Conservation (phyloP, 2,888 invertebrate species). For the Gnatocerus cornutus region DNA sequence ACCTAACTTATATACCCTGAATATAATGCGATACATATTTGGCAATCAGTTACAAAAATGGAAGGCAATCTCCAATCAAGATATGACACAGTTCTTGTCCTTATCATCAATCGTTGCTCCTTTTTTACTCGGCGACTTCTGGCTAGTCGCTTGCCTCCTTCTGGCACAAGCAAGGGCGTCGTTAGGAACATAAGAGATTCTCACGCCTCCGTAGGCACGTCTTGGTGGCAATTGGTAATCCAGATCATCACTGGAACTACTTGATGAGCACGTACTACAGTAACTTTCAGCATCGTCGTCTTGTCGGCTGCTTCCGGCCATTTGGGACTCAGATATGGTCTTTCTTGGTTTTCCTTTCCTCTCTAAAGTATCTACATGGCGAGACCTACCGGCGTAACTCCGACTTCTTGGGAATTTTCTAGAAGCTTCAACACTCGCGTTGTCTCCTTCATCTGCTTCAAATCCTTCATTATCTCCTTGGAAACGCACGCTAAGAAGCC, state of each 20-base stretch:
- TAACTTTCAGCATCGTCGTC: constrained; percentile 84
- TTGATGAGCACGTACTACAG: constrained; percentile 92
- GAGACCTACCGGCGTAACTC: constrained; percentile 73
- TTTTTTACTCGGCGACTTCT: constrained; percentile 67
- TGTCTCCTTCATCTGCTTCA: constrained; percentile 69
- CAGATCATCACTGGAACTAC: constrained; percentile 90
- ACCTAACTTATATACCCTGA: constrained; percentile 56
- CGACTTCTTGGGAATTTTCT: constrained; percentile 72
- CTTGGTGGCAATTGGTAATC: constrained; percentile 90
- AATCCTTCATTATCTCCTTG: constrained; percentile 73
- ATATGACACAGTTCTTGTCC: constrained; percentile 89
- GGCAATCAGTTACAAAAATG: constrained; percentile 55
- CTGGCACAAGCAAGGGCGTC: constrained; percentile 90
- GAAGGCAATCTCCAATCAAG: constrained; percentile 76
- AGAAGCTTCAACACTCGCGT: constrained; percentile 63
- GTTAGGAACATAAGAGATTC: constrained; percentile 95
- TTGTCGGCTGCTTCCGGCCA: constrained; percentile 60
- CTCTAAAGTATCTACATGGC: constrained; percentile 65
- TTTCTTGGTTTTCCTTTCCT: constrained; percentile 63
- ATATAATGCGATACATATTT: constrained; percentile 58
- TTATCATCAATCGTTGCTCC: constrained; percentile 74
- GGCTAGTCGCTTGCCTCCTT: constrained; percentile 74
- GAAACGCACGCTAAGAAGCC: constrained; percentile 73
- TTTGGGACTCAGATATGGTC: constrained; percentile 66
- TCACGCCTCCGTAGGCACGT: constrained; percentile 88